phyloP scores from a whole-genome alignment of 1,140 invertebrate species.

The Drosophila arawakana region DNA sequence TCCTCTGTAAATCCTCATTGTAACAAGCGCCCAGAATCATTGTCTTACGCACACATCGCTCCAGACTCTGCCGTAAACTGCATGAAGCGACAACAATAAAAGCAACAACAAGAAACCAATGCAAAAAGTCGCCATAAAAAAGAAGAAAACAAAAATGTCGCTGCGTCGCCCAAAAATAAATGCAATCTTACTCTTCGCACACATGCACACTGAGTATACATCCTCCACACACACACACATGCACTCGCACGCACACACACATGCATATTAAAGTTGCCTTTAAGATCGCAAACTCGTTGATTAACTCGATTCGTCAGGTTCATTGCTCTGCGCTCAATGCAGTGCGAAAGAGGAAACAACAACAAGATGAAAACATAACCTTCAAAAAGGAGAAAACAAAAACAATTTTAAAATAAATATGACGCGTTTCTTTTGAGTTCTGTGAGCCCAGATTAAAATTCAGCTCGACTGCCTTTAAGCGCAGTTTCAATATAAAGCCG shows the following conservation, averaged over 20 bases:
- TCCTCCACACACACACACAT: slow-evolving; percentile 45
- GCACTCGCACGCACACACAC: slow-evolving; percentile 5
- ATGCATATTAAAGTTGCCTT: slow-evolving; percentile 29
- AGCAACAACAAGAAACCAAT: slow-evolving; percentile 44
- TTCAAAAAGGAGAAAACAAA: slow-evolving; percentile 24
- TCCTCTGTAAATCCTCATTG: slow-evolving; percentile 84
- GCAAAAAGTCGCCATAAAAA: slow-evolving; percentile 78
- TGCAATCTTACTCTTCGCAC: slow-evolving; percentile 56
- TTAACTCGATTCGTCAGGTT: slow-evolving; percentile 63
- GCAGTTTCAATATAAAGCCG: no score
- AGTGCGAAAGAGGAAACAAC: slow-evolving; percentile 59
- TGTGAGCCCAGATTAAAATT: slow-evolving; percentile 44
- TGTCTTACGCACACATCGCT: slow-evolving; percentile 76
- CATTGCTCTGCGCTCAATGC: slow-evolving; percentile 65
- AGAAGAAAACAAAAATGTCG: slow-evolving; percentile 59
- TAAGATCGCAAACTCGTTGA: slow-evolving; percentile 59
- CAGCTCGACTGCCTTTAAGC: slow-evolving; percentile 2
- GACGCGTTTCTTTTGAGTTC: slow-evolving; percentile 34
- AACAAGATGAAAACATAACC: slow-evolving; percentile 38
- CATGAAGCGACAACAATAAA: slow-evolving; percentile 57
- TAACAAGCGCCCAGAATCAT: slow-evolving; percentile 84
- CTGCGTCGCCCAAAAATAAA: slow-evolving; percentile 78
- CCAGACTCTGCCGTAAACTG: slow-evolving; percentile 69
- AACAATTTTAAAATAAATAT: slow-evolving; percentile 11
- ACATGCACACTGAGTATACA: slow-evolving; percentile 45